Evolutionary conservation across 2,113 vertebrate genomes (phyloP).

Genomic region (Dasyurus viverrinus): DNA sequence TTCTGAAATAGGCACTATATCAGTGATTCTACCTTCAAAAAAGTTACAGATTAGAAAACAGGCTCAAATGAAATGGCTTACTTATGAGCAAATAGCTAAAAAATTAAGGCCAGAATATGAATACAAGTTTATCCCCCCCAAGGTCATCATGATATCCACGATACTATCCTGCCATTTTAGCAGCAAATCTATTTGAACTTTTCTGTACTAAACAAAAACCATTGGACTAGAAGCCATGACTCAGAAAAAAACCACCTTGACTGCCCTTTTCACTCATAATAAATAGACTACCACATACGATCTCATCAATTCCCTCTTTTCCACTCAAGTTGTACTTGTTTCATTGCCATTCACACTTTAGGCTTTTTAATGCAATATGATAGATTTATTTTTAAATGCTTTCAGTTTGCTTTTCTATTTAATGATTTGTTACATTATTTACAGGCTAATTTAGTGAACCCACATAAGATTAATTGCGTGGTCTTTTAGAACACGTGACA

Average conservation of each 20-base stretch:
- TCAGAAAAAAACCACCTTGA: not conserved
- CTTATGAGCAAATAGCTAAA: not conserved
- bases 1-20: too few relatives aligned
- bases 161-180: not conserved
- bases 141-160: not conserved
- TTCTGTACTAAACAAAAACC: not conserved
- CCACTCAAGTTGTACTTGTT: not conserved
- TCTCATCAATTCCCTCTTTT: not conserved
- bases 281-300: not conserved
- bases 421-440: slow-evolving; percentile 71
- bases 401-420: slow-evolving; percentile 71
- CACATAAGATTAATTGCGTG: slow-evolving; percentile 55
- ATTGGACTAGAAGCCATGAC: not conserved
- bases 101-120: not conserved
- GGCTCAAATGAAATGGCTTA: not conserved
- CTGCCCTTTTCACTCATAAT: not conserved
- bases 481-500: slow-evolving; percentile 61
- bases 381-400: slow-evolving; percentile 54
- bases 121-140: not conserved
- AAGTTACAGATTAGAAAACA: not conserved
- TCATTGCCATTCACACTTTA: slow-evolving; percentile 46
- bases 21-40: not conserved
- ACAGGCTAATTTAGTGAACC: slow-evolving; percentile 55
- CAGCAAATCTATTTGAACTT: not conserved
- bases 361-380: slow-evolving; percentile 47